Base-by-base conservation (phyloP, 2,888 invertebrate species). In the Cylloceria caligata region DNA sequence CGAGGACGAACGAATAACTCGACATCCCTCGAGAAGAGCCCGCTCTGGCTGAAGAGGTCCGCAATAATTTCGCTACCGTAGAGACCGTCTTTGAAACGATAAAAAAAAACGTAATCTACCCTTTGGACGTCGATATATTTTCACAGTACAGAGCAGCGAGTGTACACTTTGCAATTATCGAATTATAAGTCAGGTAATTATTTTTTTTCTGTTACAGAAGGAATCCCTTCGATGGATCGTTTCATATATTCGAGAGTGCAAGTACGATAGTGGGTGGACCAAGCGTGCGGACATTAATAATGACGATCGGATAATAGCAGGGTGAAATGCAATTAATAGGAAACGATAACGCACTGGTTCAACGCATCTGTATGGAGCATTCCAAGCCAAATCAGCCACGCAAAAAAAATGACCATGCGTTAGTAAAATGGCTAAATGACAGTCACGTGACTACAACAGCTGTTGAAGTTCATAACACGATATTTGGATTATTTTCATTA, bases 121-220 rank as follows among this genome's bases (percentile, higher is more conserved):
- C 69, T 69, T 49, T 24, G 74, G 45, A 55, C 55, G 30, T 24
- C 42, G 64, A 69, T 81, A 64, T 34, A 49, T 62, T 64, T 69
- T 45, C 62, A 27, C 19, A 19, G 45, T 3, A 49, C 24, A 62
- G 74, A 52, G 34, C 55, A 42, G 52, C 68, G 69, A 80, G 69
- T 74, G 52, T 45, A 68, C 34, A 42, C 71, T 75, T 69, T 71
- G 80, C 75, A 75, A 80, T 80, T 80, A 80, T 80, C 75, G 39
- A 47, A 68, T 27, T 49, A 34, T 24, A 73, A 27, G 13, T 55
- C 6, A 11, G 34, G 11, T 9, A 45, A 16, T 55, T 55, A 42
- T 27, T 30, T 13, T 34, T 30, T 0, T 3, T 27, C 7, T 34
- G 34, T 13, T 27, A 39, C 13, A 47, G 69, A 62, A 45, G 30